Conservation (phyloP, 2,888 invertebrate genomes). For the Rotaria socialis region DNA sequence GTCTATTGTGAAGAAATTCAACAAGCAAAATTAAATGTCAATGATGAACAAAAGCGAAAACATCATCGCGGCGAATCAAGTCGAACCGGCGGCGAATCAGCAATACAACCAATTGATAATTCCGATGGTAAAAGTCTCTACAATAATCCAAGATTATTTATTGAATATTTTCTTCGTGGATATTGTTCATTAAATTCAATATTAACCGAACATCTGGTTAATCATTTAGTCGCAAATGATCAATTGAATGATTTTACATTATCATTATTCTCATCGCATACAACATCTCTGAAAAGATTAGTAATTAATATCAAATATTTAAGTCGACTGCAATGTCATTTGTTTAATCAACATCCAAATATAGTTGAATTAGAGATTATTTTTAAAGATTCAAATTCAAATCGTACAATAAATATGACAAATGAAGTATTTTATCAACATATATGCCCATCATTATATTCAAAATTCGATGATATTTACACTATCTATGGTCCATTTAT, state of each 20-base stretch:
- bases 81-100: not conserved
- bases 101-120: not conserved
- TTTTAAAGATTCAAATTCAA: not conserved
- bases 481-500: not conserved
- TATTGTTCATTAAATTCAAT: not conserved
- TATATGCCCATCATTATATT: not conserved
- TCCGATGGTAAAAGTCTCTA: not conserved
- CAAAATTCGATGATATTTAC: not conserved
- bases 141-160: not conserved
- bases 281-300: conserved; percentile 66
- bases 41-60: not conserved
- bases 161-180: not conserved
- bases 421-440: not conserved
- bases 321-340: not conserved
- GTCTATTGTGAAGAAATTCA: not conserved
- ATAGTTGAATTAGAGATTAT: not conserved
- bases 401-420: not conserved
- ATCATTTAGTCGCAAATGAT: conserved; percentile 52
- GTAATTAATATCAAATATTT: conserved; percentile 63
- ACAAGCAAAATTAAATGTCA: not conserved
- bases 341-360: conserved; percentile 12
- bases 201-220: not conserved
- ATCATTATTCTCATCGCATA: conserved; percentile 65
- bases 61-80: not conserved
- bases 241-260: conserved; percentile 66